Evolutionary conservation across 2,797 vertebrate species (phyloP).

Genomic region (Sebastolobus altivelis): DNA sequence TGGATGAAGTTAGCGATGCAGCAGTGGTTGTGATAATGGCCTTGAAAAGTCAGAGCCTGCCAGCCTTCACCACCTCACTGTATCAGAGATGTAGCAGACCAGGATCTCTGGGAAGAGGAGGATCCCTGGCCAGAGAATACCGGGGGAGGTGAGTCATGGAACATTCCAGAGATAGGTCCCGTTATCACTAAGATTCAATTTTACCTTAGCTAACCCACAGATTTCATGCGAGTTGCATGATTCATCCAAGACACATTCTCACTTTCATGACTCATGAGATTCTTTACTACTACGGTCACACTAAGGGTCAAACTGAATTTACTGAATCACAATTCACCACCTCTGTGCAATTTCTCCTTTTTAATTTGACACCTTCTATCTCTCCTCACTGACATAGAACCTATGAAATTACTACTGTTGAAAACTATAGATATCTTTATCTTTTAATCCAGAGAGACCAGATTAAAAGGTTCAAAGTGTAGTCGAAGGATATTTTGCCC

Average conservation of each 20-base stretch:
- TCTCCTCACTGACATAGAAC: not conserved
- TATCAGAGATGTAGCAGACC: slow-evolving; percentile 43
- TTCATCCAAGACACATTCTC: not conserved
- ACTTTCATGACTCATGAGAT: slow-evolving; percentile 10
- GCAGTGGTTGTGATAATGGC: slow-evolving; percentile 65
- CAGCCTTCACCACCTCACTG: slow-evolving; percentile 57
- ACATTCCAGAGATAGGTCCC: slow-evolving; percentile 58
- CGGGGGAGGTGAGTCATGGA: slow-evolving; percentile 67
- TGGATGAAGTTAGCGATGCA: slow-evolving; percentile 64
- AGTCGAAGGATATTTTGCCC: not conserved
- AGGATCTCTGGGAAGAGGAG: slow-evolving; percentile 35
- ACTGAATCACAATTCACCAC: not conserved
- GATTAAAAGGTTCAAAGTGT: not conserved
- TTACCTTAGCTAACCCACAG: slow-evolving; percentile 37
- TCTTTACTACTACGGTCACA: not conserved
- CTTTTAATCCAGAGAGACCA: not conserved
- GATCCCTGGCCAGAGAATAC: slow-evolving; percentile 31
- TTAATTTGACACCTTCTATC: not conserved
- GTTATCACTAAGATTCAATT: slow-evolving; percentile 17
- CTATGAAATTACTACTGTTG: not conserved
- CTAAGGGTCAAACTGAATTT: slow-evolving; percentile 1
- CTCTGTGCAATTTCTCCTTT: not conserved
- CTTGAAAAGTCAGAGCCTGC: slow-evolving; percentile 51
- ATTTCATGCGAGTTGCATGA: slow-evolving; percentile 23
- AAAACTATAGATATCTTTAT: not conserved